A percentile compares a stretch with the other conserved stretches of the same genome.
Conservation (phyloP, 1,140 invertebrate species). For the Drosophila elegans region DNA sequence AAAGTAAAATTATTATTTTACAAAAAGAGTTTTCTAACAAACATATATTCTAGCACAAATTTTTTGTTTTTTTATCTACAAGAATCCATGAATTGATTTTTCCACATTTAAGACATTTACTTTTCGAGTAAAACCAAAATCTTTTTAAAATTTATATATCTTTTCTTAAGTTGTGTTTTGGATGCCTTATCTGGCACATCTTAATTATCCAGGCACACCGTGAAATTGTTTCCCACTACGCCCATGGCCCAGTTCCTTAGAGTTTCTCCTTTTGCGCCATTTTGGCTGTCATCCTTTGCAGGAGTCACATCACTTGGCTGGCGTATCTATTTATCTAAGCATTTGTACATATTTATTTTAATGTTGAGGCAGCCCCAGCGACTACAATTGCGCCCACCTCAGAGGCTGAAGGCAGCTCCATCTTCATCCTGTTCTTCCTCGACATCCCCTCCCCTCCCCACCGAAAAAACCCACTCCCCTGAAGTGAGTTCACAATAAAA, state of each 20-base stretch:
- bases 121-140: too few species aligned
- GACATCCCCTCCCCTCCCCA: not conserved
- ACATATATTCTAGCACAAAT: too few species aligned
- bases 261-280: slow-evolving; percentile 70
- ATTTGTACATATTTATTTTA: slow-evolving; percentile 84
- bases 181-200: slow-evolving; percentile 3
- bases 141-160: too few species aligned
- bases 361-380: slow-evolving; percentile 72
- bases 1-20: too few species aligned
- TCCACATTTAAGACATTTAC: not conserved
- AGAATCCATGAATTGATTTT: too few species aligned
- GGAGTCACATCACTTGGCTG: slow-evolving; percentile 76
- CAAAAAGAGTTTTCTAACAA: too few species aligned
- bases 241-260: slow-evolving; percentile 9
- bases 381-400: slow-evolving; percentile 73
- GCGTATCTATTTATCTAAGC: slow-evolving; percentile 83
- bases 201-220: not conserved
- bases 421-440: slow-evolving; percentile 16
- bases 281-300: slow-evolving; percentile 80
- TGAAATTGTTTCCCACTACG: not conserved
- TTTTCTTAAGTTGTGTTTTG: too few species aligned
- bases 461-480: slow-evolving; percentile 21
- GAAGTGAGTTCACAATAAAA: slow-evolving; percentile 82
- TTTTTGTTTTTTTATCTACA: too few species aligned
- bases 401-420: slow-evolving; percentile 27